Percentiles rank a stretch among this genome's conserved stretches.
Evolutionary conservation across 2,797 vertebrate species (phyloP).

Genomic region (Aulostomus chinensis): DNA sequence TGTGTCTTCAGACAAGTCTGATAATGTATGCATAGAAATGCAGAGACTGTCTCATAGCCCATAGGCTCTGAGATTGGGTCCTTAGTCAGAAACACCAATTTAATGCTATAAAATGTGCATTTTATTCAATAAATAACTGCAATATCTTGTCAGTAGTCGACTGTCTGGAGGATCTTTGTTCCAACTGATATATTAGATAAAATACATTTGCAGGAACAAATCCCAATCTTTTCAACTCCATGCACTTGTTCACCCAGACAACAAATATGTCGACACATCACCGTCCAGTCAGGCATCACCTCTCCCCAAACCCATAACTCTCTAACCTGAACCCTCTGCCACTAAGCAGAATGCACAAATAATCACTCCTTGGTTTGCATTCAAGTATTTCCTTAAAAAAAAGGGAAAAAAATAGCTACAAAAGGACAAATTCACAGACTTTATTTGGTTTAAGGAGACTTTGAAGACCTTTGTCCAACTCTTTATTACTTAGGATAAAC

Average conservation of each 20-base stretch:
- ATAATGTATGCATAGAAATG: background rate
- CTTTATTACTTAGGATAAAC: constrained; percentile 36
- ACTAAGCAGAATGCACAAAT: constrained; percentile 3
- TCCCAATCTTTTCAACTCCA: constrained; percentile 3
- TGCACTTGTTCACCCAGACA: constrained; percentile 15
- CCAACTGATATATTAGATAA: constrained; percentile 5
- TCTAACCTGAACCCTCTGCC: constrained; percentile 18
- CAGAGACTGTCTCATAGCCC: no score
- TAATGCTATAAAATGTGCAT: constrained; percentile 3
- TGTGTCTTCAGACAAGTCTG: constrained; percentile 19
- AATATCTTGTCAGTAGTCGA: background rate
- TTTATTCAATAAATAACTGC: constrained; percentile 14
- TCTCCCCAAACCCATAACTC: constrained; percentile 37
- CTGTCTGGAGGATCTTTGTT: constrained; percentile 3
- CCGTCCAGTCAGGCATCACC: constrained; percentile 10
- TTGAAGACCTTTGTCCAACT: constrained; percentile 9
- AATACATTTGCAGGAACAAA: background rate
- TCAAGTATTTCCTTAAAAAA: constrained; percentile 37
- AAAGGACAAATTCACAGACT: constrained; percentile 18
- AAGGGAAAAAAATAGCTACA: no score
- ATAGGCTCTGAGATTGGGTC: no score
- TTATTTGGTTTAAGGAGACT: constrained; percentile 15
- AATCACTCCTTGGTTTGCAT: constrained; percentile 15
- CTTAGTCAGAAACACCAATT: no score
- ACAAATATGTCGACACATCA: constrained; percentile 8